A percentile compares a stretch with the other conserved stretches of the same genome.
These are phyloP conservation scores for Spermophilus dauricus DNA, from an alignment of 2,113 vertebrate species.

Conservation along the genomic window DNA sequence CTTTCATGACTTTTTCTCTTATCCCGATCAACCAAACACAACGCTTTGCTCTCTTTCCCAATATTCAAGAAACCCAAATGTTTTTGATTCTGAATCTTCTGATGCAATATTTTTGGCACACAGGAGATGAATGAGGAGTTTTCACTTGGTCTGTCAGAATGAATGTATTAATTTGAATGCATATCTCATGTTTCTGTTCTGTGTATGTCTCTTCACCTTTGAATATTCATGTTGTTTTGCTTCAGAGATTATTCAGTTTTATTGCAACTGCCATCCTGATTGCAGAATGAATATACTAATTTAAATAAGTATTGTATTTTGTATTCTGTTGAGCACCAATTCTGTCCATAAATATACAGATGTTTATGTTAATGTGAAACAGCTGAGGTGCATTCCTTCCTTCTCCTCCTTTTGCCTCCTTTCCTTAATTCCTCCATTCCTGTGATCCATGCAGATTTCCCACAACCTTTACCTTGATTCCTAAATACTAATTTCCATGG, in stretches of 20 bases:
- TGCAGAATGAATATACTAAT: constrained; percentile 55
- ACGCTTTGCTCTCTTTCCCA: background rate
- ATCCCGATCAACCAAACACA: background rate
- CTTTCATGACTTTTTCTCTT: background rate
- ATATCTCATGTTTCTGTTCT: constrained; percentile 50
- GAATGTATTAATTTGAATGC: constrained; percentile 64
- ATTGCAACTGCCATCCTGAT: constrained; percentile 50
- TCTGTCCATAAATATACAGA: constrained; percentile 73
- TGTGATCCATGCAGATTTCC: constrained; percentile 85
- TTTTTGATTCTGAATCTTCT: constrained; percentile 66
- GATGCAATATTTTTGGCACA: constrained; percentile 85
- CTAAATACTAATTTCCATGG: constrained; percentile 88
- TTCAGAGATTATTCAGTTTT: constrained; percentile 46
- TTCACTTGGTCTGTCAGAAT: background rate
- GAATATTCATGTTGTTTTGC: constrained; percentile 54
- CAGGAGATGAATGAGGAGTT: constrained; percentile 72
- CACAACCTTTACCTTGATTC: constrained; percentile 80
- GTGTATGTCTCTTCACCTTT: constrained; percentile 70
- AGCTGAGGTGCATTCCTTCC: constrained; percentile 91
- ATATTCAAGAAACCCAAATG: constrained; percentile 36
- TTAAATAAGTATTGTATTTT: constrained; percentile 21
- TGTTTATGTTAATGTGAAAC: constrained; percentile 76
- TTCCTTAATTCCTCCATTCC: constrained; percentile 86
- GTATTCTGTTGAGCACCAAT: constrained; percentile 34
- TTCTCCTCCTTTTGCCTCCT: constrained; percentile 90